Evolutionary conservation across 2,797 vertebrate genomes (phyloP).

Genomic region (Glossophaga mutica): DNA sequence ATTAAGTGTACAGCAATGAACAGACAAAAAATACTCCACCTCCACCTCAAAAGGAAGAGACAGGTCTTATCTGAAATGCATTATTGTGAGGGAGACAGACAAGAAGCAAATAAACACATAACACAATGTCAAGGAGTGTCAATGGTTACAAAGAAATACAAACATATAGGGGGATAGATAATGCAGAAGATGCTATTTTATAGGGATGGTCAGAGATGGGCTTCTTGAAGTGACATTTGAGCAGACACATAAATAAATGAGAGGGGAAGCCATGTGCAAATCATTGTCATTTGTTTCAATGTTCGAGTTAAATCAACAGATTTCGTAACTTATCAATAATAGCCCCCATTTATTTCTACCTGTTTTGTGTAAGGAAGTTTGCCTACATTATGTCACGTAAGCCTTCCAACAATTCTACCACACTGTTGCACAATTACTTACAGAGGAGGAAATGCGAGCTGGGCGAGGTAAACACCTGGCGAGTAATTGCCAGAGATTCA

Average conservation of each 20-base stretch:
- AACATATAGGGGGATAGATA: neutral
- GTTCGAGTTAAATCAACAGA: neutral
- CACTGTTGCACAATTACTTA: neutral
- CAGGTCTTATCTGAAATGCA: neutral
- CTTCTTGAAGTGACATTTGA: neutral
- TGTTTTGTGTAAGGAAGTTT: neutral
- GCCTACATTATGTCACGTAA: neutral
- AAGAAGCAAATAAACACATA: neutral
- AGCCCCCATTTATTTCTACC: neutral
- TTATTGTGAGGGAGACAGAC: conserved; percentile 1
- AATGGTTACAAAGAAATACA: neutral
- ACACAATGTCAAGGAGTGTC: neutral
- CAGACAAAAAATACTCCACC: neutral
- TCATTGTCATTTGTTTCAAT: conserved; percentile 12
- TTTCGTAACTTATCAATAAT: neutral
- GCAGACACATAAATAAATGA: neutral
- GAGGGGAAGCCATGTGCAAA: neutral
- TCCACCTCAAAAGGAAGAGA: neutral
- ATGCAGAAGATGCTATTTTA: neutral
- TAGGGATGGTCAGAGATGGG: neutral
- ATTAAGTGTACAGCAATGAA: neutral
- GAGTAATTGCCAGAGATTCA: neutral
- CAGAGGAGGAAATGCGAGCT: conserved; percentile 30
- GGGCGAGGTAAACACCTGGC: neutral
- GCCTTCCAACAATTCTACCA: neutral